Evolutionary conservation across 2,797 vertebrate species (phyloP), one percentile per base, ranked within the genome.

Genomic region (Netta rufina): DNA sequence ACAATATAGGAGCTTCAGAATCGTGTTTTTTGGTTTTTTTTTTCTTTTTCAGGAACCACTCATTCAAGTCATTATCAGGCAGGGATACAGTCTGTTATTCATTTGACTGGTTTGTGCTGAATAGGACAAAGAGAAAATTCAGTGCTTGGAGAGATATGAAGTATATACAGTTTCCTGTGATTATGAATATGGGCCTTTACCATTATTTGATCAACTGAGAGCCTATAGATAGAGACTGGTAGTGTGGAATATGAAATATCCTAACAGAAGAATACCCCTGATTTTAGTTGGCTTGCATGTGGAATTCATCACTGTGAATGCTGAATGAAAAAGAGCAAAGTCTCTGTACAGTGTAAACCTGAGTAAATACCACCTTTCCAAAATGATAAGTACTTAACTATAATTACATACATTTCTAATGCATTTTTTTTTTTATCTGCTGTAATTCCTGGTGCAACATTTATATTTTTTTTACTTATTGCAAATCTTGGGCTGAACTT

Each of bases 361-460:
- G 57, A 88, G 57, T 79, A 94, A 95, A 96, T 90, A 54, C 41
- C 78, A 88, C 80, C 74, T 89, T 92, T 94, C 74, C 69, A 92
- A 91, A 95, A 94, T 18, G 80, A 91, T 92, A 93, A 90, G 81
- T 92, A 86, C 91, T 96, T 96, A 94, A 94, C 86, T 76, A 27
- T 58, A 97, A 96, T 96, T 94, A 90, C 93, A 93, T 80, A 85
- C 8, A 72, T 89, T 82, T 88, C 74, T 84, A 95, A 91, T 91
- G 80, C 64, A 71, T 78, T 93, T 96, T 96, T 94, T 90, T 93
- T 96, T 96, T 94, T 90, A 93, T 94, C 90, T 81, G 65, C 80
- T 84, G 80, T 81, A 95, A 93, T 84, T 32, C 65, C 54, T 74
- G 30, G 21, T 87, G 75, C 38, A 89, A 84, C 41, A 25, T 30